These are phyloP conservation scores for Aepyceros melampus DNA, from an alignment of 2,113 vertebrate genomes.

Conservation along the genomic window DNA sequence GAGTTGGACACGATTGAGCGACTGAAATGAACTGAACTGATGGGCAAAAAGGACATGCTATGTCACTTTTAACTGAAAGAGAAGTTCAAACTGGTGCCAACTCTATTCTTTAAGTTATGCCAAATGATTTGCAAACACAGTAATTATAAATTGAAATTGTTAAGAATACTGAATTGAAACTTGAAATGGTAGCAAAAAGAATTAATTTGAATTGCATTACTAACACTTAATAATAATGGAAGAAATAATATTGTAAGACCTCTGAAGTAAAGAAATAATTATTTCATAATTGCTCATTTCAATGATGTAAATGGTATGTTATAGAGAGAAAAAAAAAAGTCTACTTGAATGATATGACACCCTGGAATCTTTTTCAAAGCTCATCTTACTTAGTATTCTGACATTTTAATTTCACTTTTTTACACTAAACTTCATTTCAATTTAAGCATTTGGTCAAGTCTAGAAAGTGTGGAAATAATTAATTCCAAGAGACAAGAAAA, in stretches of 20 bases:
- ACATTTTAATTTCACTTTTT: background rate
- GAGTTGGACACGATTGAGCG: no score
- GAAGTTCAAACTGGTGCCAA: background rate
- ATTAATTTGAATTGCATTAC: background rate
- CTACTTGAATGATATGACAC: background rate
- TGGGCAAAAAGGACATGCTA: background rate
- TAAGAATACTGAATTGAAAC: background rate
- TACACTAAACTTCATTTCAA: background rate
- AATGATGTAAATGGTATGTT: background rate
- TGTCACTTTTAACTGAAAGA: background rate
- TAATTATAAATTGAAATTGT: background rate
- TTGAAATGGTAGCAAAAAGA: background rate
- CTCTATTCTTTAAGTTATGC: background rate
- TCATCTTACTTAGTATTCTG: background rate
- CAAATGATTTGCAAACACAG: background rate
- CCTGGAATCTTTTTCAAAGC: background rate
- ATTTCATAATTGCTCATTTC: background rate
- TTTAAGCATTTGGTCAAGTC: background rate
- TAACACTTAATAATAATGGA: background rate
- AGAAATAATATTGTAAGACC: background rate
- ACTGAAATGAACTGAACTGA: no score
- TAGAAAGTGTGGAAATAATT: slow-evolving; percentile 18
- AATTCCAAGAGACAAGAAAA: background rate
- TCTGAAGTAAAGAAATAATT: background rate
- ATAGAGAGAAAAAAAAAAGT: background rate